phyloP scores from a whole-genome alignment of 2,113 vertebrate species.

The Puntigrus tetrazona region DNA sequence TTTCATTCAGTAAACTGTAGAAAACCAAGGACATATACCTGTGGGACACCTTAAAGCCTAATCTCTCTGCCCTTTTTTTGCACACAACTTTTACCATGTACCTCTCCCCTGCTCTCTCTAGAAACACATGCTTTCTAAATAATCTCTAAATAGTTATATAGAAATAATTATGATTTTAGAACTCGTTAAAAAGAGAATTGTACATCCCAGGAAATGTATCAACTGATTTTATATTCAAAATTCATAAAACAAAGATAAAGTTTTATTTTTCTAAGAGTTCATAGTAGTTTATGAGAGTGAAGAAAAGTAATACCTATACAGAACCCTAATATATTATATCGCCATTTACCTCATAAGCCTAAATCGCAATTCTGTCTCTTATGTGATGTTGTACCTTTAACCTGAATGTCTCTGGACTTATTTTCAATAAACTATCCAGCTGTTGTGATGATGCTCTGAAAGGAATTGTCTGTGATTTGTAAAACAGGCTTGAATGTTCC shows the following conservation, averaged over 20 bases:
- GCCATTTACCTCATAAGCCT: constrained; percentile 42
- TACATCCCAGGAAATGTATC: constrained; percentile 22
- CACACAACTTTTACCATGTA: constrained; percentile 24
- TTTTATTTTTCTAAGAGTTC: constrained; percentile 78
- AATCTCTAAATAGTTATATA: background rate
- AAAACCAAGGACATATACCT: background rate
- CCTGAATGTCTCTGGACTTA: constrained; percentile 20
- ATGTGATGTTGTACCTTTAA: constrained; percentile 18
- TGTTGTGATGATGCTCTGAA: constrained; percentile 55
- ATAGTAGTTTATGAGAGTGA: constrained; percentile 66
- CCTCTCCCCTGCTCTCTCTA: background rate
- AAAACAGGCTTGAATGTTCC: constrained; percentile 48
- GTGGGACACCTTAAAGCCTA: constrained; percentile 17
- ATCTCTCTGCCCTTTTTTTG: constrained; percentile 26
- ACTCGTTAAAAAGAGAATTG: background rate
- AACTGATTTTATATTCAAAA: constrained; percentile 67
- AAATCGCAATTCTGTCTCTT: constrained; percentile 31
- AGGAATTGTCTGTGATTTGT: constrained; percentile 59
- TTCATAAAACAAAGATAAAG: constrained; percentile 71
- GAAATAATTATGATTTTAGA: background rate
- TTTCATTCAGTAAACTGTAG: background rate
- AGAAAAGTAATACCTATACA: constrained; percentile 38
- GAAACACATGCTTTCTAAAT: background rate
- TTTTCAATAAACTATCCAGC: constrained; percentile 62
- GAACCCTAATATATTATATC: constrained; percentile 24